Percentiles rank a stretch among this genome's conserved stretches.
phyloP scores from a whole-genome alignment of 2,113 vertebrate species.

The Pelecanoides urinatrix region DNA sequence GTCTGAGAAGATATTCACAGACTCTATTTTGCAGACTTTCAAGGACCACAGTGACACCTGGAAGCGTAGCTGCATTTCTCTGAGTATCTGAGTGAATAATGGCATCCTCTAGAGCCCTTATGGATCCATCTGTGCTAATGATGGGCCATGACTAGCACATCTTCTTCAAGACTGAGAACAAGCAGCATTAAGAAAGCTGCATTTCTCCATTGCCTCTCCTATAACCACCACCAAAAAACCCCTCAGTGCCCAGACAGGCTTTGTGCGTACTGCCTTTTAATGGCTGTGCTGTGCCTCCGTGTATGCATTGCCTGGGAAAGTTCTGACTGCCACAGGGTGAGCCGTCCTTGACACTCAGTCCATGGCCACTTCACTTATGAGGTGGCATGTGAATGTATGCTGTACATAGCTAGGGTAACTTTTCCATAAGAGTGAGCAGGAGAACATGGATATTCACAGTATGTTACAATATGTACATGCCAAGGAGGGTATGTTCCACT shows the following conservation, averaged over 20 bases:
- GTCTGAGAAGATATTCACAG: not conserved
- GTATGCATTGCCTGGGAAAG: rapidly evolving
- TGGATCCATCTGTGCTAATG: not conserved
- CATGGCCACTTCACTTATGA: not conserved
- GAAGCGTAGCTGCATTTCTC: not conserved
- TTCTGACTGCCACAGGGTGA: not conserved
- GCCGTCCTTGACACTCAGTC: not conserved
- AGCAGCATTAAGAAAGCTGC: not conserved
- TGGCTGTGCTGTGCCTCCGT: not conserved
- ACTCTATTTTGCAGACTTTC: not conserved
- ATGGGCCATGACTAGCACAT: no score
- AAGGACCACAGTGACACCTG: not conserved
- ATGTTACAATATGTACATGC: not conserved
- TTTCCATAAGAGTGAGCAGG: not conserved
- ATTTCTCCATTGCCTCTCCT: not conserved
- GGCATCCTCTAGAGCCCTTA: not conserved
- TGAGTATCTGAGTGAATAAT: not conserved
- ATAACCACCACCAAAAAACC: not conserved
- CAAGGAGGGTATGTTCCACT: not conserved
- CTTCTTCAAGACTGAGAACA: not conserved
- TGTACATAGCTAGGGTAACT: not conserved
- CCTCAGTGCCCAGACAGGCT: not conserved
- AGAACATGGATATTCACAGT: not conserved
- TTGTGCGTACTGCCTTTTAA: not conserved
- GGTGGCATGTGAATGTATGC: not conserved